Evolutionary conservation across 2,888 invertebrate species (phyloP).

Genomic region (Azorinus chamasolen): DNA sequence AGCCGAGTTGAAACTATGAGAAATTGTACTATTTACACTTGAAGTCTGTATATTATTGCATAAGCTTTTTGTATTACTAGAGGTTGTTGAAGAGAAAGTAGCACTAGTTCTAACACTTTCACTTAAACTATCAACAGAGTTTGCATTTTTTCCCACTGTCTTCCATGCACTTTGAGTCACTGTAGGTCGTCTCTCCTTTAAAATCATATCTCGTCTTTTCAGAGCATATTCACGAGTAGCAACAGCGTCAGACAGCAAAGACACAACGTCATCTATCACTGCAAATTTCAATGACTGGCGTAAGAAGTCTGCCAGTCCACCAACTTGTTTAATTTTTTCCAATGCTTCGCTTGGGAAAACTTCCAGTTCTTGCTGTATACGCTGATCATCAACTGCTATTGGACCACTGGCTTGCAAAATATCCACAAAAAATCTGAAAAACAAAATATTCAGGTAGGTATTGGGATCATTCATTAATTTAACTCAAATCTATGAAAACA

Average conservation of each 20-base stretch:
- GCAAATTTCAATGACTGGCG: slow-evolving; percentile 72
- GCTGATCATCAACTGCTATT: slow-evolving; percentile 59
- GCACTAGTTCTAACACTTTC: slow-evolving; percentile 34
- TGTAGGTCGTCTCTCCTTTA: slow-evolving; percentile 18
- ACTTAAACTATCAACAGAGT: slow-evolving; percentile 49
- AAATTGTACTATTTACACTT: too few species aligned
- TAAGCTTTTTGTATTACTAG: too few species aligned
- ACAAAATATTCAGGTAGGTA: background rate
- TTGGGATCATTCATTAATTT: too few species aligned
- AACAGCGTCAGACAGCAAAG: slow-evolving; percentile 67
- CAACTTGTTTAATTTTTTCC: slow-evolving; percentile 67
- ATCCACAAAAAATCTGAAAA: slow-evolving; percentile 72
- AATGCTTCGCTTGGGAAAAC: slow-evolving; percentile 73
- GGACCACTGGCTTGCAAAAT: slow-evolving; percentile 73
- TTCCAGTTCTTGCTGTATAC: slow-evolving; percentile 67
- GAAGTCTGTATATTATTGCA: too few species aligned
- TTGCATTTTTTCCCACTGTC: slow-evolving; percentile 60
- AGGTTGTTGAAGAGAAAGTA: too few species aligned
- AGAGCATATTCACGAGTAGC: slow-evolving; percentile 65
- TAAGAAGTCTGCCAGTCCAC: slow-evolving; percentile 70
- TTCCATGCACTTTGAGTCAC: slow-evolving; percentile 61
- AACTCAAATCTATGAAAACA: too few species aligned
- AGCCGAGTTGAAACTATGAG: too few species aligned
- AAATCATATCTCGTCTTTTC: slow-evolving; percentile 32
- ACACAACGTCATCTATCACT: slow-evolving; percentile 72